Base-by-base conservation (phyloP, 2,113 vertebrate genomes). In the Pollachius pollachius region DNA sequence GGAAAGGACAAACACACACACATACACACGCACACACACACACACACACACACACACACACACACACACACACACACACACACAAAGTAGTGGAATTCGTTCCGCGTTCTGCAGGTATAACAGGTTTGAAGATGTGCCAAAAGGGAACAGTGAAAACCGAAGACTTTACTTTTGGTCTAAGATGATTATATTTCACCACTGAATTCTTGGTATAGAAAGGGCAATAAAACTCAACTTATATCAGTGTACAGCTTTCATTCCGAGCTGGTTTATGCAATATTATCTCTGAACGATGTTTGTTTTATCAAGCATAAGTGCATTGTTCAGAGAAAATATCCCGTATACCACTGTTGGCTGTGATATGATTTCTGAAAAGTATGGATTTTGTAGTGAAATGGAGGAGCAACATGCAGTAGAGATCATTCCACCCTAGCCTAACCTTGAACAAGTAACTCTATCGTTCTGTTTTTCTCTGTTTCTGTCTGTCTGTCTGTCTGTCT, bases 41-140 rank as follows among this genome's bases (percentile, higher is more conserved):
- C 19, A 68, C 23, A 41, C 62, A 60, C 25, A 19, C 67, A 62
- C 52, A 65, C 70, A 67, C 62, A 65, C 67, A 64, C 69, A 67
- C 65, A 69, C 54, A 60, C 65, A 72, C 63, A 25, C 63, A 74
- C 62, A 59, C 68, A 68, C 57, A 37, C 67, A 69, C 54, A 30
- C 23, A 61, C 69, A 77, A 16, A 68, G 56, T 18, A 62, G 62
- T 62, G 65, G 76, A 72, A 80, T 78, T 85, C 58, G 69, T 77
- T 83, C 72, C 75, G 70, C 72, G 69, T 71, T 56, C 52, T 58
- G 52, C 58, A 60, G 34, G 73, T 78, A 64, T 62, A 71, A 78
- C 82, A 78, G 84, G 72, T 85, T 79, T 79, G 71, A 81, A 67
- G 3, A 23, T 1, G 1, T 63, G 75, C 78, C 69, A 83, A 61